Conservation (phyloP, 2,797 vertebrate genomes). For the Dendrocincla tyrannina region DNA sequence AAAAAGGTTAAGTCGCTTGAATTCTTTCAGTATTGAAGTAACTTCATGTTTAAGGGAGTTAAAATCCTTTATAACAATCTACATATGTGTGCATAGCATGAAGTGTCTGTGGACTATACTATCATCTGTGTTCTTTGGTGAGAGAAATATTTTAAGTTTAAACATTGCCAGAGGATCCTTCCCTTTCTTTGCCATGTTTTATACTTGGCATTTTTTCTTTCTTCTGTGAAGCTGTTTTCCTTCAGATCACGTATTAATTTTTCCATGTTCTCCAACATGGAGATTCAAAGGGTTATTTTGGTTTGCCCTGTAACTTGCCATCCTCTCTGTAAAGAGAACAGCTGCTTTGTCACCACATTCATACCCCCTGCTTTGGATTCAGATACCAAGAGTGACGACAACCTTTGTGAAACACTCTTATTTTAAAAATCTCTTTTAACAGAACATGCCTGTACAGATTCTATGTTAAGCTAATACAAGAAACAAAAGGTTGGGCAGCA, state of each 20-base stretch:
- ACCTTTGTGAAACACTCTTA: not conserved
- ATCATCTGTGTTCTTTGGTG: not conserved
- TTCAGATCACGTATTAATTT: not conserved
- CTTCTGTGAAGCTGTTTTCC: not conserved
- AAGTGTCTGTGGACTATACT: not conserved
- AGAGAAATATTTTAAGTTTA: not conserved
- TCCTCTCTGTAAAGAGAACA: not conserved
- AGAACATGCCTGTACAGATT: not conserved
- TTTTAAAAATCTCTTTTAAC: not conserved
- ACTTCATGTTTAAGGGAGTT: not conserved
- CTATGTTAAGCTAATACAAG: not conserved
- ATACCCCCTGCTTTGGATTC: not conserved
- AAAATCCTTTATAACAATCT: not conserved
- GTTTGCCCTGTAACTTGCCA: not conserved
- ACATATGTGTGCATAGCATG: not conserved
- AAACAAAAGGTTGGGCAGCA: not conserved
- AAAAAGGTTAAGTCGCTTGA: not conserved
- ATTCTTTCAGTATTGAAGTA: not conserved
- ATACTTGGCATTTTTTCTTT: not conserved
- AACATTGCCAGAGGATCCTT: not conserved
- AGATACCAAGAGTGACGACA: not conserved
- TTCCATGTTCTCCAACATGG: not conserved
- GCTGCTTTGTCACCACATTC: not conserved
- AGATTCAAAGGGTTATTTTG: not conserved
- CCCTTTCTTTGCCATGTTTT: not conserved